A percentile compares a stretch with the other conserved stretches of the same genome.
phyloP scores from a whole-genome alignment of 2,113 vertebrate species.

The Anhinga anhinga region DNA sequence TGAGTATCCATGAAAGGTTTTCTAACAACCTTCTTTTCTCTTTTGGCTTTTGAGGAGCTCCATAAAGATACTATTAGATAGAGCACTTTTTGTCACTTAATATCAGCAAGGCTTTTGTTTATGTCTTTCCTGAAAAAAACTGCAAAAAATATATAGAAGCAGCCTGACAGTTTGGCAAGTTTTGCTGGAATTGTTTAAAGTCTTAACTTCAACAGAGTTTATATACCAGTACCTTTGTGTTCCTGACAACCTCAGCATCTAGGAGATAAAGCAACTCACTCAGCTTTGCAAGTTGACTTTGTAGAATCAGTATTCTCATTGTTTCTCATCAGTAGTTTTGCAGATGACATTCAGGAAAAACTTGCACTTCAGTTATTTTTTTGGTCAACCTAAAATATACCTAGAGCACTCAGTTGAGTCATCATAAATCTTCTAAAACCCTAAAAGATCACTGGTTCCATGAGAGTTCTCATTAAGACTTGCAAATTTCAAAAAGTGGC shows the following conservation, averaged over 20 bases:
- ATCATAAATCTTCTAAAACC: neutral
- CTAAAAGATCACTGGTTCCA: neutral
- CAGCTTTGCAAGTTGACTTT: neutral
- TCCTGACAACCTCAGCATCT: neutral
- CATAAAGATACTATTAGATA: neutral
- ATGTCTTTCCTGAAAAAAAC: neutral
- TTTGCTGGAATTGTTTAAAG: neutral
- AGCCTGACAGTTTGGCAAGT: neutral
- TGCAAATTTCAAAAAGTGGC: neutral
- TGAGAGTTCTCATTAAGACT: neutral
- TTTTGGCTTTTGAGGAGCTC: neutral
- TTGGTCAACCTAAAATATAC: neutral
- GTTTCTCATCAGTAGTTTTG: neutral
- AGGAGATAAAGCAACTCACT: neutral
- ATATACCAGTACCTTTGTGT: neutral
- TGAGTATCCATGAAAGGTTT: neutral
- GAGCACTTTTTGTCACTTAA: neutral
- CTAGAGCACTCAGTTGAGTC: neutral
- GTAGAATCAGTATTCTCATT: neutral
- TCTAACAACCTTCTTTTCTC: neutral
- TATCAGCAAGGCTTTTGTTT: neutral
- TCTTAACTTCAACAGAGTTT: neutral
- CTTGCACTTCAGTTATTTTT: neutral
- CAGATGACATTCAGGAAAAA: neutral
- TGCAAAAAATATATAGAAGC: neutral